phyloP scores from a whole-genome alignment of 2,888 invertebrate species.

The Pseudococcus viburni region DNA sequence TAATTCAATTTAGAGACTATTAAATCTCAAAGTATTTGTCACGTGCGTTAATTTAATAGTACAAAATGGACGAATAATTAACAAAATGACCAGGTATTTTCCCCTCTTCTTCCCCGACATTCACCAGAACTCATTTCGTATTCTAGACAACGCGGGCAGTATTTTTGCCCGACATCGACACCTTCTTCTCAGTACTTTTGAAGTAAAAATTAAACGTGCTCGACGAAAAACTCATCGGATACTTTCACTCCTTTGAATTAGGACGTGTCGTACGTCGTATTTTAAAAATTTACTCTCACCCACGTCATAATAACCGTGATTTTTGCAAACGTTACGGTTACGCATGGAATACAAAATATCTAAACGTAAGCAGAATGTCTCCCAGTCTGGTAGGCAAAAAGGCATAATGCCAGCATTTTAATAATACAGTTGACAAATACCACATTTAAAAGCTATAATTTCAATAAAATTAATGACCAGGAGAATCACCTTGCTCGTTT shows the following conservation, averaged over 20 bases:
- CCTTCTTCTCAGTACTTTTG: not conserved
- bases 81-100: not conserved
- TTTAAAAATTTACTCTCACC: slow-evolving; percentile 44
- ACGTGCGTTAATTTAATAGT: not conserved
- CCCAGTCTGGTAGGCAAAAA: not conserved
- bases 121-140: not conserved
- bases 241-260: slow-evolving; percentile 48
- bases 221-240: not conserved
- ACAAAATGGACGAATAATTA: not conserved
- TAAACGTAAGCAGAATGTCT: not conserved
- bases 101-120: not conserved
- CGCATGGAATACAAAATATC: slow-evolving; percentile 42
- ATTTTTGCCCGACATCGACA: not conserved
- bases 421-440: slow-evolving; percentile 42
- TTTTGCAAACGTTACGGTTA: slow-evolving; percentile 32
- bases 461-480: slow-evolving; percentile 39
- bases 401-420: slow-evolving; percentile 48
- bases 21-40: not conserved
- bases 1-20: not conserved
- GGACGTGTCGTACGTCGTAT: not conserved
- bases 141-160: not conserved
- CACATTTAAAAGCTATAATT: slow-evolving; percentile 43
- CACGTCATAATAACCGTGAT: slow-evolving; percentile 45
- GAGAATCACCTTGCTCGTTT: not conserved
- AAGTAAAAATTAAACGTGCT: slow-evolving; percentile 12